phyloP scores from a whole-genome alignment of 2,888 invertebrate species.

The Drosophila formosana region DNA sequence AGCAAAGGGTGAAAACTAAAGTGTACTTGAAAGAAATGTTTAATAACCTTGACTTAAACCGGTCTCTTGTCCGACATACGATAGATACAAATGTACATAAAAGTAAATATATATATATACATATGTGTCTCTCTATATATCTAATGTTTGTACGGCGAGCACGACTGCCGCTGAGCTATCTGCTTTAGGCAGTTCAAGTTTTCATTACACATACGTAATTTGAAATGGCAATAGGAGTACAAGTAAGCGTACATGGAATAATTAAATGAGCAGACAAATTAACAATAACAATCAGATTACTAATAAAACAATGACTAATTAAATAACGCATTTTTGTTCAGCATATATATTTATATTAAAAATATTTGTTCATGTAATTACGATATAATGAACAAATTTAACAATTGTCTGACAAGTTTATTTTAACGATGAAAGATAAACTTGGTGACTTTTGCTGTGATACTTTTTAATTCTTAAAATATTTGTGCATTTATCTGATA shows the following conservation, averaged over 20 bases:
- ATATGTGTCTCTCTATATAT: neutral
- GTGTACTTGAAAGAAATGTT: constrained; percentile 72
- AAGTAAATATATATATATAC: constrained; percentile 1
- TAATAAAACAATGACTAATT: constrained; percentile 1
- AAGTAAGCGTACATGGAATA: constrained; percentile 2
- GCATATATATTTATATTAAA: neutral
- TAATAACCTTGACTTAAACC: constrained; percentile 64
- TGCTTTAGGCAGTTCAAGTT: constrained; percentile 15
- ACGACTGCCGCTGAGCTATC: constrained; percentile 30
- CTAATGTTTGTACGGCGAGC: neutral
- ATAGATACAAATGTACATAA: neutral
- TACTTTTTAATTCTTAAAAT: no score
- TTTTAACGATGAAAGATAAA: no score
- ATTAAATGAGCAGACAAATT: constrained; percentile 1
- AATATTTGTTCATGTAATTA: neutral
- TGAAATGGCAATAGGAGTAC: constrained; percentile 4
- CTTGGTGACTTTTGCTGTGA: no score
- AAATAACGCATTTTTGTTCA: neutral
- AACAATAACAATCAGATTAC: neutral
- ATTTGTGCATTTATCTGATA: no score
- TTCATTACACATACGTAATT: constrained; percentile 16
- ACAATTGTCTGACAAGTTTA: neutral
- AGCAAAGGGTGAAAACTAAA: constrained; percentile 67
- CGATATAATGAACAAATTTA: neutral
- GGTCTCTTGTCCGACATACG: constrained; percentile 49